phyloP scores from a whole-genome alignment of 2,797 vertebrate genomes.

The Lacerta agilis region DNA sequence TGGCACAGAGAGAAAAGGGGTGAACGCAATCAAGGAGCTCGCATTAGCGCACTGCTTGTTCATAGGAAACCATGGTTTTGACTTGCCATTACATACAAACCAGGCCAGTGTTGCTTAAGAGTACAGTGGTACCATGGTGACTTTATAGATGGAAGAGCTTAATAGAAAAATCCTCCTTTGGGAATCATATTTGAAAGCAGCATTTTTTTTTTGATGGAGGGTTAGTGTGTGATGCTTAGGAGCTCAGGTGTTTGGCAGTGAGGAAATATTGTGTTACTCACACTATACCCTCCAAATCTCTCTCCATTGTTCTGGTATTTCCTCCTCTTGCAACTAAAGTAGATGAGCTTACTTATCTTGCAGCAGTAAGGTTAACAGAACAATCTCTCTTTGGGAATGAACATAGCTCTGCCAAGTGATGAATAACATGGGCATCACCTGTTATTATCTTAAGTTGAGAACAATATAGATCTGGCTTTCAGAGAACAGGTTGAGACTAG shows the following conservation, averaged over 20 bases:
- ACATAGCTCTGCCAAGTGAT: conserved; percentile 4
- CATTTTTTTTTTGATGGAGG: neutral
- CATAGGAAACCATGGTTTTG: too few species aligned
- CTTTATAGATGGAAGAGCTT: conserved; percentile 4
- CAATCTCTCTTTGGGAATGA: conserved; percentile 34
- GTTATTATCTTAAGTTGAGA: conserved; percentile 34
- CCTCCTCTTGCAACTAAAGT: neutral
- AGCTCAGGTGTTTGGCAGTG: conserved; percentile 13
- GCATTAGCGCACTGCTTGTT: too few species aligned
- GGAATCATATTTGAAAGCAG: neutral
- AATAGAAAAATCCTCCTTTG: neutral
- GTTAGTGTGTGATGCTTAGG: neutral
- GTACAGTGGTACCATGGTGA: neutral
- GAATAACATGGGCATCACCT: conserved; percentile 37
- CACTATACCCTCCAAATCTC: conserved; percentile 14
- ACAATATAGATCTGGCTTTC: conserved; percentile 32
- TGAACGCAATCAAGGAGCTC: too few species aligned
- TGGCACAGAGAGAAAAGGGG: too few species aligned
- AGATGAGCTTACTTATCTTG: conserved; percentile 21
- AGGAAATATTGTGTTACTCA: conserved; percentile 8
- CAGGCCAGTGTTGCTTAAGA: neutral
- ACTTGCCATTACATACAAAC: too few species aligned
- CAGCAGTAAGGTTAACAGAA: conserved; percentile 20
- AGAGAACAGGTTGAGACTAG: conserved; percentile 13
- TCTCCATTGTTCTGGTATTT: neutral